Evolutionary conservation across 2,888 invertebrate genomes (phyloP).

Genomic region (Liodrosophila aerea): DNA sequence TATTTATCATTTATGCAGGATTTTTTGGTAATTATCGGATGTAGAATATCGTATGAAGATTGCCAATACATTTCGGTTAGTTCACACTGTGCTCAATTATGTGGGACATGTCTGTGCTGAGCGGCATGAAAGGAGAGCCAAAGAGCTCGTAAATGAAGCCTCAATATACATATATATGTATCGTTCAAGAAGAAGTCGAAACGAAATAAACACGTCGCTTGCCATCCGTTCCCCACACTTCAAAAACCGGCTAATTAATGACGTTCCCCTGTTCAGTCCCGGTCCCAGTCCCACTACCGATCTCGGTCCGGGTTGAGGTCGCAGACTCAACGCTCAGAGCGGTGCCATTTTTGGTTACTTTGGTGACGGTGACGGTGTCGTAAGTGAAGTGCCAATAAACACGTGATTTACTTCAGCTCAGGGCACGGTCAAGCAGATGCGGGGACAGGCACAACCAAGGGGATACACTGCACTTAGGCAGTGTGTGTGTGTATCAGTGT

Average conservation of each 20-base stretch:
- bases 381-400: conserved; percentile 80
- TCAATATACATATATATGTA: conserved; percentile 30
- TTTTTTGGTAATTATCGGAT: too few species aligned
- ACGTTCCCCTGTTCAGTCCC: conserved; percentile 56
- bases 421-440: conserved; percentile 38
- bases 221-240: conserved; percentile 73
- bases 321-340: conserved; percentile 40
- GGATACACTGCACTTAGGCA: conserved; percentile 42
- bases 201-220: conserved; percentile 72
- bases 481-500: conserved; percentile 41
- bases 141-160: conserved; percentile 67
- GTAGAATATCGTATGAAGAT: not conserved
- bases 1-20: too few species aligned
- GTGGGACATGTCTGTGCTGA: conserved; percentile 40
- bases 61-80: not conserved
- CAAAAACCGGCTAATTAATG: conserved; percentile 71
- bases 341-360: conserved; percentile 71
- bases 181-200: conserved; percentile 43
- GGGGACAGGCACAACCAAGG: conserved; percentile 18
- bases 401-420: conserved; percentile 80
- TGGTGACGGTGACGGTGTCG: conserved; percentile 60
- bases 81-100: conserved; percentile 19
- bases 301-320: conserved; percentile 24
- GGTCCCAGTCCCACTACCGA: conserved; percentile 9
- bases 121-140: conserved; percentile 56